Evolutionary conservation across 2,797 vertebrate genomes (phyloP).

Genomic region (Anguilla marmorata): DNA sequence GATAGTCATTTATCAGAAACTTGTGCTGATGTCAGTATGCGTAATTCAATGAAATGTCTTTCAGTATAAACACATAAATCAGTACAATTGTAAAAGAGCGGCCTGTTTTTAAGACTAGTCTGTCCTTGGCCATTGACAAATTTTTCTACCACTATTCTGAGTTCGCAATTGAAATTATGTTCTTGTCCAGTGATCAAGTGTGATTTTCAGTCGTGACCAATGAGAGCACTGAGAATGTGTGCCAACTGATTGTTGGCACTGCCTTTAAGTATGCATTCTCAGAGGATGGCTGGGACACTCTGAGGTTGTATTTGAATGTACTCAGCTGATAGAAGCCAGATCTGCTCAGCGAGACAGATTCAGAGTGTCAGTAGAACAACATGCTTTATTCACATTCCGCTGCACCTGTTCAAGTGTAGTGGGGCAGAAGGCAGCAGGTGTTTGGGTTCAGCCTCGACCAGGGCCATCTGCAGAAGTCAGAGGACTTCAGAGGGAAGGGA

Average conservation of each 20-base stretch:
- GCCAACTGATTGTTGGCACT: background rate
- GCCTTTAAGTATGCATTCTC: background rate
- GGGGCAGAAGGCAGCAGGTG: conserved; percentile 34
- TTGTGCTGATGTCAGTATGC: background rate
- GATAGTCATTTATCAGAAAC: background rate
- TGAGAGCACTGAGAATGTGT: background rate
- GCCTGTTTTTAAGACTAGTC: background rate
- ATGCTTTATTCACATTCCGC: conserved; percentile 27
- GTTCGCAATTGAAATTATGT: background rate
- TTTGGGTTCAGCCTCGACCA: conserved; percentile 6
- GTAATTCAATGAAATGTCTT: background rate
- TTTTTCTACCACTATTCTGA: background rate
- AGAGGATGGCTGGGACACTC: conserved; percentile 21
- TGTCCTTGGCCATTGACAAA: background rate
- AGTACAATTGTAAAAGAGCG: background rate
- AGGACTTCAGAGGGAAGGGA: conserved; percentile 16
- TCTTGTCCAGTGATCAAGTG: background rate
- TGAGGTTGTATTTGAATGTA: conserved; percentile 35
- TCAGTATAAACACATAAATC: background rate
- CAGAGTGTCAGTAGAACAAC: conserved; percentile 31
- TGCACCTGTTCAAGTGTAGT: conserved; percentile 36
- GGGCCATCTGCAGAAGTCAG: conserved; percentile 21
- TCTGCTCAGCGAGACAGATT: conserved; percentile 44
- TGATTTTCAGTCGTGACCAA: background rate
- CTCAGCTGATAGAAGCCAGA: conserved; percentile 37